A percentile compares a stretch with the other conserved stretches of the same genome.
phyloP scores from a whole-genome alignment of 2,113 vertebrate genomes.

The Ailuropoda melanoleuca region DNA sequence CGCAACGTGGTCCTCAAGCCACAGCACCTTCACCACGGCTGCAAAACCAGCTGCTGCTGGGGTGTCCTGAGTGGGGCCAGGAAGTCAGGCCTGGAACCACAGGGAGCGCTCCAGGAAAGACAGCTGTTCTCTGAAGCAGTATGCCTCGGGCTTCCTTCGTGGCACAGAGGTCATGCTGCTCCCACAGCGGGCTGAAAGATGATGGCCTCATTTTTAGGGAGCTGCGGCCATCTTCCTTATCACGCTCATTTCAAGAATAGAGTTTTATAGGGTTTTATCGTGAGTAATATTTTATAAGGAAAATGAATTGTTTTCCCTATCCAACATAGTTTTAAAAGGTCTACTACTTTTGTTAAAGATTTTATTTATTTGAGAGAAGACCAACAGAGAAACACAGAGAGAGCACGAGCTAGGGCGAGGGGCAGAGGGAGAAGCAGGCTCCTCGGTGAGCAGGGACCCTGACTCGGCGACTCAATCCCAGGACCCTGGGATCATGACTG shows the following conservation, averaged over 20 bases:
- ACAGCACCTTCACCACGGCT: rapidly evolving
- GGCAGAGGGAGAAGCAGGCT: background rate
- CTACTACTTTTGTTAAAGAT: background rate
- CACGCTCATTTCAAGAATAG: background rate
- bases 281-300: background rate
- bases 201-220: background rate
- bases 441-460: background rate
- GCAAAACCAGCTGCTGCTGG: background rate
- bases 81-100: background rate
- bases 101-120: background rate
- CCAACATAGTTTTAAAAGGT: background rate
- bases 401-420: background rate
- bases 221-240: background rate
- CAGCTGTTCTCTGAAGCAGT: background rate
- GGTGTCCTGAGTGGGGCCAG: background rate
- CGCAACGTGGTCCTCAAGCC: rapidly evolving
- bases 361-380: background rate
- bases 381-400: background rate
- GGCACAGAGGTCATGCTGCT: background rate
- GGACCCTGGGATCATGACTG: background rate
- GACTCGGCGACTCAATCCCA: background rate
- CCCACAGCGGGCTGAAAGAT: background rate
- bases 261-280: background rate
- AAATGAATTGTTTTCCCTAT: background rate
- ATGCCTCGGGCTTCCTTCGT: background rate